Evolutionary conservation across 2,113 vertebrate genomes (phyloP), one percentile per base, ranked within the genome.

Genomic region (Formicarius rufipectus): DNA sequence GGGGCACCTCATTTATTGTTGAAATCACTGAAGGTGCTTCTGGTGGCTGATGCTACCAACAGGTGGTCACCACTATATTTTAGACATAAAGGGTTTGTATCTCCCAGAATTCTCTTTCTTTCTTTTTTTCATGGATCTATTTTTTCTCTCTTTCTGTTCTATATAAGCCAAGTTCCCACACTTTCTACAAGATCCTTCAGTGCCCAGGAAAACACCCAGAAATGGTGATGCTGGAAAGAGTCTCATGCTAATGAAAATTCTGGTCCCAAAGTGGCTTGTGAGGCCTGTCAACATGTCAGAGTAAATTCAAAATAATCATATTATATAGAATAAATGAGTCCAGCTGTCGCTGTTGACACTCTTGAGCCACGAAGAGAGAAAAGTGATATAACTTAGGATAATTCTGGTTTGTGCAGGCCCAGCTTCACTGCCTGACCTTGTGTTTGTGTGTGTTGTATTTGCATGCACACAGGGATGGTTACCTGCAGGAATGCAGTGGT

Each of bases 251-350:
- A 63, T 55, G 52, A 78, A 89, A 89, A 47, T 12, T 63, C 82
- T 90, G 30, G 23, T 92, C 62, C 35, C 94, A 55, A 30, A 79
- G 75, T 56, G 66, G 35, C 40, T 92, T 3, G 8, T 47, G 62
- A 92, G 75, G 35, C 31, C 71, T 76, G 66, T 85, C 93, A 88
- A 88, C 49, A 44, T 44, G 33, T 88, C 56, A 92, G 78, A 92
- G 39, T 52, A 87, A 60, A 78, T 90, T 56, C 66, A 85, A 90
- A 96, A 75, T 76, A 92, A 85, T 68, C 71, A 82, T 64, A 69
- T 68, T 79, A 60, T 47, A 13, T 35, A 64, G 53, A 88, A 19
- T 85, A 90, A 95, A 31, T 79, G 58, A 88, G 58, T 60, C 33
- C 91, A 90, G 91, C 82, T 93, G 85, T 82, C 0, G 0, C 33